Evolutionary conservation across 2,888 invertebrate genomes (phyloP).

Genomic region (Augochlorella aurata): DNA sequence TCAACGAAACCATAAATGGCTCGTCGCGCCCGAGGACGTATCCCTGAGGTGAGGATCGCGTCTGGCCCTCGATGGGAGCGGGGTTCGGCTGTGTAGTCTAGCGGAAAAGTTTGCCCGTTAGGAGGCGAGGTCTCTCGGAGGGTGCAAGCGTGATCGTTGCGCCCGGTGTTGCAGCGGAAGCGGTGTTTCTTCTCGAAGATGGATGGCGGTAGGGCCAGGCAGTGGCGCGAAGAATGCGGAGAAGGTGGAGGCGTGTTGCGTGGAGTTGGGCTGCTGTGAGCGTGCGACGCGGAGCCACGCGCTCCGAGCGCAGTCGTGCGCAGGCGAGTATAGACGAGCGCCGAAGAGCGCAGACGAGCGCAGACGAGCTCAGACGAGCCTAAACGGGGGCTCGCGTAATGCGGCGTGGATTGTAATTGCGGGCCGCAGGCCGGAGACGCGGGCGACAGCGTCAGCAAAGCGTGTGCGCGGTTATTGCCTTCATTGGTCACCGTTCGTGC

Average conservation of each 20-base stretch:
- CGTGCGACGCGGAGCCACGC: no score
- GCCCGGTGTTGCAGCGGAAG: slow-evolving; percentile 1
- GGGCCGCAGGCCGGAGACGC: slow-evolving; percentile 55
- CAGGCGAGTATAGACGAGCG: no score
- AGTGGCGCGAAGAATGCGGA: neutral
- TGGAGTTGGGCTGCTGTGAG: no score
- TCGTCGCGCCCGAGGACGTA: slow-evolving; percentile 23
- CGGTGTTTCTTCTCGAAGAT: neutral
- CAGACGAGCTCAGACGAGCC: neutral
- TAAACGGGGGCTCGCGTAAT: slow-evolving; percentile 50
- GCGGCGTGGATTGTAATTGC: slow-evolving; percentile 71
- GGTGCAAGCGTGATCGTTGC: slow-evolving; percentile 2
- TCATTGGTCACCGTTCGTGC: slow-evolving; percentile 70
- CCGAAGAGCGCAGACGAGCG: no score
- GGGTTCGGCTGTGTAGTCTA: slow-evolving; percentile 51
- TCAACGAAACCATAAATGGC: slow-evolving; percentile 50
- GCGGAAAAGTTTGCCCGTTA: slow-evolving; percentile 58
- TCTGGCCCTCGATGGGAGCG: neutral
- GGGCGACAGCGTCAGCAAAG: slow-evolving; percentile 66
- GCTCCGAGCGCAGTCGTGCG: no score
- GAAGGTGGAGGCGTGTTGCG: neutral
- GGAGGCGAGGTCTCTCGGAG: slow-evolving; percentile 24
- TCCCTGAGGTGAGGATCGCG: slow-evolving; percentile 26
- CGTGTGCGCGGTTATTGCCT: slow-evolving; percentile 73
- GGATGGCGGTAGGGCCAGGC: neutral